These are phyloP conservation scores for Seriola rivoliana DNA, from an alignment of 2,113 vertebrate genomes.

Conservation along the genomic window DNA sequence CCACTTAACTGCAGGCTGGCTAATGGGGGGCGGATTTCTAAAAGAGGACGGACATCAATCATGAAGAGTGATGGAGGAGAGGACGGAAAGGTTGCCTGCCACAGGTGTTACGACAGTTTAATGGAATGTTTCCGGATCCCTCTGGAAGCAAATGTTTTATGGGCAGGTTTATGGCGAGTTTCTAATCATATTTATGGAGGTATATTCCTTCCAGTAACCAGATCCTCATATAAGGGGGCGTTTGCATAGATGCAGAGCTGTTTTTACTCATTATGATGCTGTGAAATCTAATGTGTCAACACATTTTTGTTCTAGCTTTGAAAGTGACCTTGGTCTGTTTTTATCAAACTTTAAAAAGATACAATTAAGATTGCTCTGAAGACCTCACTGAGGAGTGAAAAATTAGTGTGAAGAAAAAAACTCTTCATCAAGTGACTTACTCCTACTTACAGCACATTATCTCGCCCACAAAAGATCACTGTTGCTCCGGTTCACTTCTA, in stretches of 20 bases:
- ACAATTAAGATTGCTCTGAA: not conserved
- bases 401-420: not conserved
- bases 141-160: constrained; percentile 32
- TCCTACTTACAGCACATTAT: not conserved
- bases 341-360: not conserved
- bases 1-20: constrained; percentile 35
- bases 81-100: constrained; percentile 33
- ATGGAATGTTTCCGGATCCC: constrained; percentile 52
- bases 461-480: not conserved
- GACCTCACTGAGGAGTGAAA: not conserved
- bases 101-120: constrained; percentile 63
- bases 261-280: not conserved
- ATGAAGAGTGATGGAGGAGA: constrained; percentile 46
- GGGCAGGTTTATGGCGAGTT: constrained; percentile 31
- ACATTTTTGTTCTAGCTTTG: constrained; percentile 8
- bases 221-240: not conserved
- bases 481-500: not conserved
- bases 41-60: constrained; percentile 62
- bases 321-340: not conserved
- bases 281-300: constrained; percentile 9
- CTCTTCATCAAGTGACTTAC: not conserved
- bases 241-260: not conserved
- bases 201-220: not conserved
- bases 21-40: constrained; percentile 48
- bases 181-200: constrained; percentile 33